Base-by-base conservation (phyloP, 2,888 invertebrate genomes). In the Diarsia brunnea region DNA sequence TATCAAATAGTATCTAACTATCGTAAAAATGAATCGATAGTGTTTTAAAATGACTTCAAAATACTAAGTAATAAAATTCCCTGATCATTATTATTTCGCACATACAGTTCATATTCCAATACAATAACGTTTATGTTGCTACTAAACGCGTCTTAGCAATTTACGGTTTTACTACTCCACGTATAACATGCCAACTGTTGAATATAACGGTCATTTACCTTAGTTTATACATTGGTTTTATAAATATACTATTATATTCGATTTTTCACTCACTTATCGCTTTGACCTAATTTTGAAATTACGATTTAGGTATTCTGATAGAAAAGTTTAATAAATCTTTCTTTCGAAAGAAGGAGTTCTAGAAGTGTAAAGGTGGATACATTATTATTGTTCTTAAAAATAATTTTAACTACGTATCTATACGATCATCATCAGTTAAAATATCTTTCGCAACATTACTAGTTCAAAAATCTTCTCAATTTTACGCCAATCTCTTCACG, bases 191-290 rank as follows among this genome's bases (percentile, higher is more conserved):
- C 66, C 55, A 66, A 78, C 74, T 82, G 84, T 82, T 79, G 75
- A 73, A 66, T 72, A 65, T 55, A 73, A 51, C 71, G 78, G 70
- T 78, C 84, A 72, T 75, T 81, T 81, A 81, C 79, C 81, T 78
- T 76, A 31, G 47, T 64, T 58, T 69, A 69, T 64, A 45, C 65
- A 43, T 69, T 74, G 45, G 72, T 79, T 82, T 78, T 75, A 79
- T 75, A 84, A 82, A 86, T 79, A 84, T 66, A 72, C 74, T 31
- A 71, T 69, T 69, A n/a, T 58, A n/a, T 27, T 65, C 45, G 10
- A 49, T 61, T 78, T 75, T 78, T 71, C 55, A 61, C 72, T 71
- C 31, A 51, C 10, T 67, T 74, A 73, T 60, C 61, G 68, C 49
- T 27, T 45, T 68, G 80, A 69, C 83, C 81, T 81, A 64, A 78